phyloP scores from a whole-genome alignment of 2,888 invertebrate species.

The Mamestra brassicae region DNA sequence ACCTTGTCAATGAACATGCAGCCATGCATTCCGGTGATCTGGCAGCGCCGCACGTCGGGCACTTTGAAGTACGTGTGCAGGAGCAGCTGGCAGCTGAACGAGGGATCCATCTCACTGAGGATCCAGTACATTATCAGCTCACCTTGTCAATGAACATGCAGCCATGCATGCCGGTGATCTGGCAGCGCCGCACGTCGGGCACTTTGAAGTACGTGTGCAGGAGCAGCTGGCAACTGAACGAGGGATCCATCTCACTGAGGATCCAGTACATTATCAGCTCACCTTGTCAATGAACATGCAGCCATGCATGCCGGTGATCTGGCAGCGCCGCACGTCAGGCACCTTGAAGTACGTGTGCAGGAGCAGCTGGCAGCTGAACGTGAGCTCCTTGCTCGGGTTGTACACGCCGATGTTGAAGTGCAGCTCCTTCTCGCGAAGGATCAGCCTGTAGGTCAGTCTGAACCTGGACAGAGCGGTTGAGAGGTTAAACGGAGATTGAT shows the following conservation, averaged over 20 bases:
- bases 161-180: constrained; percentile 97
- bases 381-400: constrained; percentile 97
- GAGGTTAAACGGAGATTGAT: too few relatives aligned
- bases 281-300: constrained; percentile 97
- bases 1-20: constrained; percentile 97
- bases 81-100: constrained; percentile 97
- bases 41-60: constrained; percentile 97
- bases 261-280: not conserved
- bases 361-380: constrained; percentile 97
- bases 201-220: constrained; percentile 99
- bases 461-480: constrained; percentile 91
- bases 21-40: constrained; percentile 97
- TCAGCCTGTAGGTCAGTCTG: constrained; percentile 97
- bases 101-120: too few relatives aligned
- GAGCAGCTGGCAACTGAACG: constrained; percentile 97
- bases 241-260: constrained; percentile 90
- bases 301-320: constrained; percentile 97
- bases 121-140: not conserved
- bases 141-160: constrained; percentile 97
- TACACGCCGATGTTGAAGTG: constrained; percentile 98
- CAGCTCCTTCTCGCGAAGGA: constrained; percentile 97
- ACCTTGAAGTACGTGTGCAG: constrained; percentile 99
- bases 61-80: constrained; percentile 99
- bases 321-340: constrained; percentile 97
- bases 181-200: constrained; percentile 97